These are phyloP conservation scores for Microctenopoma lineatum DNA, from an alignment of 2,797 vertebrate species.

Conservation along the genomic window DNA sequence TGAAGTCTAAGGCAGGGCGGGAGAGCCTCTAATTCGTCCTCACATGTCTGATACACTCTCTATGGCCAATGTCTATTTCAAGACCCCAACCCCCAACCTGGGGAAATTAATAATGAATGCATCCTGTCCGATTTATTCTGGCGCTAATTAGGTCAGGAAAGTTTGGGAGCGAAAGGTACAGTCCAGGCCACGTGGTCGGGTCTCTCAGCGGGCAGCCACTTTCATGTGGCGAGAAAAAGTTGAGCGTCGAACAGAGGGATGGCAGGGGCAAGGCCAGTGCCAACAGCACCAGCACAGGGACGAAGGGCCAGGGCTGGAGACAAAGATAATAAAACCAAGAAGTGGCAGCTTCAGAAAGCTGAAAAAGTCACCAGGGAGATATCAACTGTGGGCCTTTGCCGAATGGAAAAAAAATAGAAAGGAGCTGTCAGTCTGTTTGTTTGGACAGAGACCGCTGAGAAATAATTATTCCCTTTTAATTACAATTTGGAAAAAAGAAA, in stretches of 20 bases:
- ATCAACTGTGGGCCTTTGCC: constrained; percentile 71
- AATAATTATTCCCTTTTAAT: constrained; percentile 86
- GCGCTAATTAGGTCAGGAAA: constrained; percentile 83
- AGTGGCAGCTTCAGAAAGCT: constrained; percentile 77
- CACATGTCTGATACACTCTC: constrained; percentile 31
- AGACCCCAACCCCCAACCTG: constrained; percentile 45
- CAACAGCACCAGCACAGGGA: constrained; percentile 70
- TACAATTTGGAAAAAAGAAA: constrained; percentile 79
- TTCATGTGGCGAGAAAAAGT: constrained; percentile 75
- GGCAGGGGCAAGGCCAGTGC: constrained; percentile 57
- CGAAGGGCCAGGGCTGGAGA: constrained; percentile 80
- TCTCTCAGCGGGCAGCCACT: constrained; percentile 73
- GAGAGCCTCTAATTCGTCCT: constrained; percentile 51
- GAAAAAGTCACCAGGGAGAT: constrained; percentile 73
- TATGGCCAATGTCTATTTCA: constrained; percentile 71
- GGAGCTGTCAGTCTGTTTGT: constrained; percentile 81
- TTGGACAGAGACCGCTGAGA: constrained; percentile 77
- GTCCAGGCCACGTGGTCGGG: constrained; percentile 74
- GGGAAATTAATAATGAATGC: constrained; percentile 80
- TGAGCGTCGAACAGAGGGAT: constrained; percentile 74
- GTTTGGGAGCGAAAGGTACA: constrained; percentile 79
- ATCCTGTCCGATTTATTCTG: constrained; percentile 77
- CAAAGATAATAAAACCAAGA: constrained; percentile 81
- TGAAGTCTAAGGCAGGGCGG: constrained; percentile 50
- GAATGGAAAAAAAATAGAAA: constrained; percentile 39